Evolutionary conservation across 1,140 invertebrate species (phyloP).

Genomic region (Prorops nasuta): DNA sequence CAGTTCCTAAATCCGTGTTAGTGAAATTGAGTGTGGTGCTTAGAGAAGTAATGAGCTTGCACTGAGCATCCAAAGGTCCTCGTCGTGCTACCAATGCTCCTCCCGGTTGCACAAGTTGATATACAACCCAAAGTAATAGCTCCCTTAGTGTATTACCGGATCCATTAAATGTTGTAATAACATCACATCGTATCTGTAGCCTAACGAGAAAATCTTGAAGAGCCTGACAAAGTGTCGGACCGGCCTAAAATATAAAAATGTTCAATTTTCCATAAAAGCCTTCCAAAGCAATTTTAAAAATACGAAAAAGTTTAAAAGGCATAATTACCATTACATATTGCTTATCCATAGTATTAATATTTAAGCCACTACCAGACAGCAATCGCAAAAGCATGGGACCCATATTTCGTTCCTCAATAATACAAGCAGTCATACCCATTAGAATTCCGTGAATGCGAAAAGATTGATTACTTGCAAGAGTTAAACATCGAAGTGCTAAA

Average conservation of each 20-base stretch:
- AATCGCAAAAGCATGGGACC: slow-evolving; percentile 72
- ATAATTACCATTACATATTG: slow-evolving; percentile 56
- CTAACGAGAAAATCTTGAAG: slow-evolving; percentile 72
- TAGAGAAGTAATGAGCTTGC: slow-evolving; percentile 68
- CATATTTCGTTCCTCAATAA: slow-evolving; percentile 70
- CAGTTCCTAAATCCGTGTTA: slow-evolving; percentile 69
- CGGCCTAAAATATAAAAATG: slow-evolving; percentile 60
- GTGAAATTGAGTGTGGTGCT: slow-evolving; percentile 67
- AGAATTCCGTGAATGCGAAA: slow-evolving; percentile 40
- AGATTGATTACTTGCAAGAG: slow-evolving; percentile 58
- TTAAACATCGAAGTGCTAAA: slow-evolving; percentile 67
- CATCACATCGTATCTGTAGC: slow-evolving; percentile 69
- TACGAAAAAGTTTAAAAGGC: slow-evolving; percentile 4
- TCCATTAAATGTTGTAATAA: slow-evolving; percentile 58
- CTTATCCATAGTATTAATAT: slow-evolving; percentile 56
- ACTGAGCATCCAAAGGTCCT: slow-evolving; percentile 82
- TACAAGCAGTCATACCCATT: slow-evolving; percentile 60
- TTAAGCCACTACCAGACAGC: slow-evolving; percentile 65
- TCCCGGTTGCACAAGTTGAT: slow-evolving; percentile 68
- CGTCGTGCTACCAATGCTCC: slow-evolving; percentile 69
- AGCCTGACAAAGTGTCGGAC: slow-evolving; percentile 73
- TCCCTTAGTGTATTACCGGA: slow-evolving; percentile 67
- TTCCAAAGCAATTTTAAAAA: slow-evolving; percentile 11
- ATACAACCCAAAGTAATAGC: slow-evolving; percentile 68
- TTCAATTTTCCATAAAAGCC: too few relatives aligned